Conservation (phyloP, 2,888 invertebrate genomes). For the Leptogaster cylindrica region DNA sequence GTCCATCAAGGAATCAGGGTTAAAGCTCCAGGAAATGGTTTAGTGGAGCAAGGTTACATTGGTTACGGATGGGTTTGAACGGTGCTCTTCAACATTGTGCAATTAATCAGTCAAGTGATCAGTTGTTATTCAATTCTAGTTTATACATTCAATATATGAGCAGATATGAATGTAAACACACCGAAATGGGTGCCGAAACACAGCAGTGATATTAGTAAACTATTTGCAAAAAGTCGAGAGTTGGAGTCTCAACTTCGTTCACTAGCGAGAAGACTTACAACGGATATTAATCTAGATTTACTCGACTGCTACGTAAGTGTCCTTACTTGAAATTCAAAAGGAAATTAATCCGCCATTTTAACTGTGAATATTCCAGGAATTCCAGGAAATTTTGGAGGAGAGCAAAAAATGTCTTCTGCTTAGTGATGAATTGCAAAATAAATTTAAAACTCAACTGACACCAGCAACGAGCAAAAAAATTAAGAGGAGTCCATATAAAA, state of each 20-base stretch:
- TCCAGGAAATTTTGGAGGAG: slow-evolving; percentile 55
- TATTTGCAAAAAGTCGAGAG: slow-evolving; percentile 56
- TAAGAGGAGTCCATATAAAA: slow-evolving; percentile 59
- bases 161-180: slow-evolving; percentile 42
- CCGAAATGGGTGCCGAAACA: slow-evolving; percentile 50
- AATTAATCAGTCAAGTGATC: too few species aligned
- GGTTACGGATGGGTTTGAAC: neutral
- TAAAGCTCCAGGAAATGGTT: neutral
- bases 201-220: slow-evolving; percentile 59
- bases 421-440: slow-evolving; percentile 45
- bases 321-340: too few species aligned
- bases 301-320: slow-evolving; percentile 58
- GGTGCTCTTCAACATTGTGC: neutral
- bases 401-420: slow-evolving; percentile 45
- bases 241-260: slow-evolving; percentile 57
- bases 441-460: slow-evolving; percentile 42
- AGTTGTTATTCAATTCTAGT: too few species aligned
- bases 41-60: slow-evolving; percentile 43
- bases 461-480: slow-evolving; percentile 54
- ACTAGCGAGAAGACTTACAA: slow-evolving; percentile 58
- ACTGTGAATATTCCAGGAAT: too few species aligned
- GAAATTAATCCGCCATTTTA: too few species aligned
- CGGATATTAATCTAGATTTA: slow-evolving; percentile 58
- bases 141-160: too few species aligned
- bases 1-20: slow-evolving; percentile 5